phyloP scores from a whole-genome alignment of 30 jellyfish, hydroid and myxozoan genomes.

The Turritopsis dohrnii region DNA sequence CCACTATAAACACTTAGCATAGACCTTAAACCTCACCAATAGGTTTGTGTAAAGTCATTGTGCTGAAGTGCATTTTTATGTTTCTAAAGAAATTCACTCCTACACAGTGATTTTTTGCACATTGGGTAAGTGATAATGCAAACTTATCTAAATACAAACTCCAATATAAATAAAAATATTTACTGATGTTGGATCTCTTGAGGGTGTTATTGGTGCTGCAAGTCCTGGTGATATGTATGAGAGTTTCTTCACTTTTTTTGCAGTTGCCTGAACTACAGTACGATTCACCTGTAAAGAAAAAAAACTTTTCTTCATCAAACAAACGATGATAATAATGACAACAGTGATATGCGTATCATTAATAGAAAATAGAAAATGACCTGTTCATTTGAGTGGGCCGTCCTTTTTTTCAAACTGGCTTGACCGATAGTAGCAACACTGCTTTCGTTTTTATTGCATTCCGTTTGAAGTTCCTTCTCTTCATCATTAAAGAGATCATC shows the following conservation, averaged over 20 bases:
- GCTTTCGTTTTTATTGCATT: not conserved
- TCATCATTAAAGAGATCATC: not conserved
- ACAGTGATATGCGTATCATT: not conserved
- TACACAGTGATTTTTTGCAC: too few species aligned
- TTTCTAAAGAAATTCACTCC: too few species aligned
- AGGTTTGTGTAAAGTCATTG: too few species aligned
- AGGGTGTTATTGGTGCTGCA: slow-evolving; percentile 10
- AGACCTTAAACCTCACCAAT: too few species aligned
- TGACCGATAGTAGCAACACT: slow-evolving; percentile 53
- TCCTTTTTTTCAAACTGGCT: slow-evolving; percentile 63
- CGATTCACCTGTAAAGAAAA: not conserved
- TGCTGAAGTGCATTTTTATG: too few species aligned
- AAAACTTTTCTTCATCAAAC: not conserved
- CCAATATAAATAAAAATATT: too few species aligned
- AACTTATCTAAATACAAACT: too few species aligned
- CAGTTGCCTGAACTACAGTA: not conserved
- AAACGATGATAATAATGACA: not conserved
- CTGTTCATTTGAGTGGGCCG: slow-evolving; percentile 55
- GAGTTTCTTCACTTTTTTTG: not conserved
- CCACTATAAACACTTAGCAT: too few species aligned
- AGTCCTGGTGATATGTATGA: slow-evolving; percentile 26
- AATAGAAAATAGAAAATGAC: not conserved
- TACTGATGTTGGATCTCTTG: not conserved
- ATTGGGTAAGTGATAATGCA: too few species aligned
- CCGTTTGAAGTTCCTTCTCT: slow-evolving; percentile 8